These are phyloP conservation scores for Sepioteuthis lessoniana DNA, from an alignment of 2,888 invertebrate genomes.

Conservation along the genomic window DNA sequence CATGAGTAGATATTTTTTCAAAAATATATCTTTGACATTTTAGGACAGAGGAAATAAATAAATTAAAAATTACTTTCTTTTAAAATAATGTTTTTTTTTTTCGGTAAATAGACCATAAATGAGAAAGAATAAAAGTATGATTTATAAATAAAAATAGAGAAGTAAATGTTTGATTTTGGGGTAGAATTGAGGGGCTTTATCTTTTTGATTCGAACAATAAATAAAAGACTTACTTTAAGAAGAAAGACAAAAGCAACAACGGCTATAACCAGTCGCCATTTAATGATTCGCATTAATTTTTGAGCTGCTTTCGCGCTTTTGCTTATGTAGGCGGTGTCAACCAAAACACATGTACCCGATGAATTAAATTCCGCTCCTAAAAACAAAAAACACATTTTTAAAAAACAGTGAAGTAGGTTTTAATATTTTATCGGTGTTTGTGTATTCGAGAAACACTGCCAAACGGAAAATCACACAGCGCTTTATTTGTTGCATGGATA, in stretches of 20 bases:
- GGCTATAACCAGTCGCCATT: neutral
- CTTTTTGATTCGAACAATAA: neutral
- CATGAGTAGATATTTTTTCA: neutral
- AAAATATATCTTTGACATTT: neutral
- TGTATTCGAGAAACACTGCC: no score
- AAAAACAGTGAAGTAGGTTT: no score
- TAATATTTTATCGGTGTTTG: no score
- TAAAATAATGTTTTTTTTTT: neutral
- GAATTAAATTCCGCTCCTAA: neutral
- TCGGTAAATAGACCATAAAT: neutral
- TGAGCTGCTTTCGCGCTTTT: neutral
- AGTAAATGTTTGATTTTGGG: neutral
- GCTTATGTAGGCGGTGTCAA: neutral
- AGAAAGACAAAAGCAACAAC: neutral
- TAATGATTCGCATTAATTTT: slow-evolving; percentile 8
- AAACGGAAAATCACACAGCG: no score
- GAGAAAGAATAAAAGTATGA: neutral
- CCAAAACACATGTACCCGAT: neutral
- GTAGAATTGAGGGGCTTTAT: neutral
- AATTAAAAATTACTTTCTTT: neutral
- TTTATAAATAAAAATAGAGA: neutral
- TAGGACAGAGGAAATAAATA: neutral
- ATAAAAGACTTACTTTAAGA: slow-evolving; percentile 13
- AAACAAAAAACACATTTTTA: no score
- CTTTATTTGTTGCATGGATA: no score